These are phyloP conservation scores for Noctua janthina DNA, from an alignment of 2,888 invertebrate species.

Conservation along the genomic window DNA sequence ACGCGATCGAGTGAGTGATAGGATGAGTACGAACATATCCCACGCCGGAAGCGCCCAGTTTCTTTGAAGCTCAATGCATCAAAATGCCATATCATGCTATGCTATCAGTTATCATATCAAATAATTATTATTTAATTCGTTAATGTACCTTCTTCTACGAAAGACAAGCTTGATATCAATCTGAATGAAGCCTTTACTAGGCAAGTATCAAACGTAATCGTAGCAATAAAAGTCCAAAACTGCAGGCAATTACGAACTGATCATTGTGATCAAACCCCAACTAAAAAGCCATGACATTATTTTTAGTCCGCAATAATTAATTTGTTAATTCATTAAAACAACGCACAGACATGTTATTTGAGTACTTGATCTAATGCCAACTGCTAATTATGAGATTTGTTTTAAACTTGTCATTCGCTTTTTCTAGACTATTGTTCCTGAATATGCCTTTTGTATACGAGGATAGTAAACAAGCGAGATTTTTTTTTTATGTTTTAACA, in stretches of 20 bases:
- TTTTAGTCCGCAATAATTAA: neutral
- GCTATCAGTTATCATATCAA: neutral
- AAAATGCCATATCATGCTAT: neutral
- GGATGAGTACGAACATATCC: too few relatives aligned
- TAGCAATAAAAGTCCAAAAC: neutral
- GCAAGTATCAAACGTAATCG: neutral
- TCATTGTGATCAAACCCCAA: neutral
- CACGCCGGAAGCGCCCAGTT: too few relatives aligned
- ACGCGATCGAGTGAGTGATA: neutral
- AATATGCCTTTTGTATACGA: constrained; percentile 27
- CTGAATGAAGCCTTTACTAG: neutral
- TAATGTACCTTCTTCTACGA: neutral
- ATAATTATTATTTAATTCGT: neutral
- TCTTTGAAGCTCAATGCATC: neutral
- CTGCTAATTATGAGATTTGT: constrained; percentile 34
- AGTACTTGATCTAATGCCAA: constrained; percentile 40
- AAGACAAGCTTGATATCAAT: neutral
- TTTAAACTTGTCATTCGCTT: constrained; percentile 59
- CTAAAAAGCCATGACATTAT: constrained; percentile 51
- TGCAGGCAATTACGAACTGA: constrained; percentile 12
- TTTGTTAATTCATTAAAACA: constrained; percentile 18
- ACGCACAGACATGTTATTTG: neutral
- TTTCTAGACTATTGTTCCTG: constrained; percentile 43
- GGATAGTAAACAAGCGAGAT: neutral
- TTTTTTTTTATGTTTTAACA: neutral